These are phyloP conservation scores for Saguinus imperator DNA, from an alignment of 2,113 vertebrate species.

Conservation along the genomic window DNA sequence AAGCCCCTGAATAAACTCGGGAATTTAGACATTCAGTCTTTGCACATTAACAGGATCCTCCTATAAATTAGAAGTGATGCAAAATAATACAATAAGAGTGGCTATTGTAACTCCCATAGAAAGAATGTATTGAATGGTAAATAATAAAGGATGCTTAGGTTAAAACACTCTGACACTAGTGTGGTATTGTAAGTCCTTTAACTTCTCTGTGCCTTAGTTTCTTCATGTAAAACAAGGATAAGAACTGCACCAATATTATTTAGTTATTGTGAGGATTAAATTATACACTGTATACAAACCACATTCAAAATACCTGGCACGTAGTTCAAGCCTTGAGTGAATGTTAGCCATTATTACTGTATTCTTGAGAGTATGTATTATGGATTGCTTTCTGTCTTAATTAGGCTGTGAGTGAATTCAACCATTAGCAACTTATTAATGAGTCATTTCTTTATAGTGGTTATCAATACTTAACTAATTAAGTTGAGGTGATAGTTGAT, in stretches of 20 bases:
- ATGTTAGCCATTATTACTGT: background rate
- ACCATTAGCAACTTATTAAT: background rate
- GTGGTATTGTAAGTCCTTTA: background rate
- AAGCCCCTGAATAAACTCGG: background rate
- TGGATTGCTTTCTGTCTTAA: background rate
- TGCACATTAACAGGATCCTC: background rate
- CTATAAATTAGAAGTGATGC: conserved; percentile 25
- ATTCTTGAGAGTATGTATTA: background rate
- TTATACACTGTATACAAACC: background rate
- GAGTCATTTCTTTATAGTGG: conserved; percentile 1
- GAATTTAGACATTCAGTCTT: background rate
- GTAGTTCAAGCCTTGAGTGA: background rate
- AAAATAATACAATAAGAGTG: background rate
- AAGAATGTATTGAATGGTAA: background rate
- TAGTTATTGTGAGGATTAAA: background rate
- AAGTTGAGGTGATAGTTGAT: background rate
- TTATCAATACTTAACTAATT: background rate
- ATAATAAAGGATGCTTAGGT: background rate
- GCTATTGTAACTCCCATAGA: background rate
- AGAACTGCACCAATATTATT: background rate
- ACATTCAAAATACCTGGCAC: background rate
- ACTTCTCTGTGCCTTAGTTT: background rate
- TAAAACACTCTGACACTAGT: background rate
- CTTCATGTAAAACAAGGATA: background rate
- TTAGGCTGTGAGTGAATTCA: background rate